A percentile compares a stretch with the other conserved stretches of the same genome.
These are phyloP conservation scores for Magallana gigas DNA, from an alignment of 1,140 invertebrate species.

Conservation along the genomic window DNA sequence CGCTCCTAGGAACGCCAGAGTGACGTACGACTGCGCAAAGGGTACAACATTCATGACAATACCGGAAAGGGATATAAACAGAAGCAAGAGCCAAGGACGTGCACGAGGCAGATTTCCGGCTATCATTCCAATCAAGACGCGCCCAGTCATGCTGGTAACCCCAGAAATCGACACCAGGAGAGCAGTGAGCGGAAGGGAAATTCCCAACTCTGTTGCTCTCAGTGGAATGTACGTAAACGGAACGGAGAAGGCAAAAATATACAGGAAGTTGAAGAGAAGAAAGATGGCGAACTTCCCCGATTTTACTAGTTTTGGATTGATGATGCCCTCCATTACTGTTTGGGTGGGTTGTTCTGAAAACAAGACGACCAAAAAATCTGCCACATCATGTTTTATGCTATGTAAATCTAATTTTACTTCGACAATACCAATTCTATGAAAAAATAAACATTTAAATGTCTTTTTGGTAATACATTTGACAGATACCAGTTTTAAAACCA, in stretches of 20 bases:
- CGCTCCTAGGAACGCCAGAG: neutral
- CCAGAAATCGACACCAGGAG: neutral
- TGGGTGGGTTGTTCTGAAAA: neutral
- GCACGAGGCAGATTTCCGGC: neutral
- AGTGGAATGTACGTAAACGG: neutral
- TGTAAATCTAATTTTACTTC: no score
- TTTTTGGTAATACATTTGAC: no score
- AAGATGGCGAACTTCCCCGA: neutral
- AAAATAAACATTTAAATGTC: no score
- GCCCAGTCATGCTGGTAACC: neutral
- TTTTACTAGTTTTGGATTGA: neutral
- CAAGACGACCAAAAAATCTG: no score
- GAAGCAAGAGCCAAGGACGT: neutral
- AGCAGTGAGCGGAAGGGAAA: neutral
- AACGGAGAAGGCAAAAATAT: neutral
- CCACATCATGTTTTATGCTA: no score
- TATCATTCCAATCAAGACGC: neutral
- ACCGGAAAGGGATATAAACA: neutral
- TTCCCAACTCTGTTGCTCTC: neutral
- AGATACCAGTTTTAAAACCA: no score
- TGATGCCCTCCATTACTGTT: neutral
- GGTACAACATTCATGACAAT: neutral
- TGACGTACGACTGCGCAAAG: neutral
- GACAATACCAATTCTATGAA: no score
- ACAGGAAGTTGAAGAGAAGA: neutral